A percentile compares a stretch with the other conserved stretches of the same genome.
These are phyloP conservation scores for Platalea minor DNA, from an alignment of 2,797 vertebrate species.

Conservation along the genomic window DNA sequence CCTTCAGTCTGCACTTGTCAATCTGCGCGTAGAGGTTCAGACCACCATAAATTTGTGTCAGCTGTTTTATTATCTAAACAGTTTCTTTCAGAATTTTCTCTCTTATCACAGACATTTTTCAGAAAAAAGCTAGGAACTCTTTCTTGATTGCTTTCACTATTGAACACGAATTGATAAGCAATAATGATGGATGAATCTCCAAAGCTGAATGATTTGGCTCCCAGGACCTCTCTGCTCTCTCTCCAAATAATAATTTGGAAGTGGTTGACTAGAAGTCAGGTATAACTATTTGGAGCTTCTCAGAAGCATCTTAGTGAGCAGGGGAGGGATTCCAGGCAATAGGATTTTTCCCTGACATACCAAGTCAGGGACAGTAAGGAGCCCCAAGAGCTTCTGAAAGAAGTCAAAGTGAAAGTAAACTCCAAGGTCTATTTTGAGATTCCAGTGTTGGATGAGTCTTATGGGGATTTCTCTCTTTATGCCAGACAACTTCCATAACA, in stretches of 20 bases:
- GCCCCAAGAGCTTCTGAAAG: not conserved
- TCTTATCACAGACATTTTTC: not conserved
- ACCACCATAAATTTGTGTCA: not conserved
- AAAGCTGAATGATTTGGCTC: not conserved
- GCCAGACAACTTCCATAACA: not conserved
- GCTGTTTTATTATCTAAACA: not conserved
- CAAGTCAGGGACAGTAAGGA: not conserved
- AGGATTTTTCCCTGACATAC: not conserved
- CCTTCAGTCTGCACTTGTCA: not conserved
- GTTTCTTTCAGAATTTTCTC: not conserved
- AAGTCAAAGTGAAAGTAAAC: not conserved
- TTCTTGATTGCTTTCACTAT: not conserved
- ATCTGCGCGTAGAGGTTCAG: not conserved
- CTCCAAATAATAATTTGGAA: not conserved
- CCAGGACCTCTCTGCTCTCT: not conserved
- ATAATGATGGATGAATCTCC: not conserved
- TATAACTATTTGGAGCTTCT: not conserved
- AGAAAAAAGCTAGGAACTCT: not conserved
- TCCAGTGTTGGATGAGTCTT: not conserved
- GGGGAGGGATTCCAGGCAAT: not conserved
- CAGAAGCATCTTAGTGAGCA: not conserved
- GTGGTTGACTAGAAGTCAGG: not conserved
- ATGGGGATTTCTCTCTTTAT: not conserved
- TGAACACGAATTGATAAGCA: not conserved
- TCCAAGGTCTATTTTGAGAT: not conserved